Base-by-base conservation (phyloP, 2,113 vertebrate species). In the Nyctereutes procyonoides region DNA sequence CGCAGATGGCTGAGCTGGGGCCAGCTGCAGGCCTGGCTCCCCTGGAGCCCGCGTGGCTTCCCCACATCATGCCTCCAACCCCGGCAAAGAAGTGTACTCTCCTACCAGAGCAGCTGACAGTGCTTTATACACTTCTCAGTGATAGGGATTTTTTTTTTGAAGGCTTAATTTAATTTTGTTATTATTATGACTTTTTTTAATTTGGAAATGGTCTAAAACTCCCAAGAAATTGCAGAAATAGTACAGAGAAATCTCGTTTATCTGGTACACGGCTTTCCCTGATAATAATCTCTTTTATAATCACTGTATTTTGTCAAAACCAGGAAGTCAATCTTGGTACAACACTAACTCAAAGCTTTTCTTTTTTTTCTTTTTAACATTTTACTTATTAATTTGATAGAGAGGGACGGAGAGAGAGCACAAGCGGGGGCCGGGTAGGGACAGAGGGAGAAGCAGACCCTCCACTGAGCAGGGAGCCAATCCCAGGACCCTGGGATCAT, bases 161-260 rank as follows among this genome's bases (percentile, higher is more conserved):
- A 95, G 20, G 6, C 38, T 82, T 58, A 14, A 56, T 51, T 86
- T 65, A 67, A 87, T 51, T 65, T 43, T 71, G 0, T 43, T 85
- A 5, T 56, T 83, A 7, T 65, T 48, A 79, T n/a, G 51, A 51
- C 11, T 71, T 22, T 74, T 82, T 69, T 43, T 7, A 48, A 60
- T 94, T 88, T 82, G 63, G 35, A 74, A 74, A 48, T 60, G 51
- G 13, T 30, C 80, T 92, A 14, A 85, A 65, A 85, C 63, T 84
- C 95, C 89, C 58, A 90, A 55, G 74, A 86, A 77, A 69, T 74
- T 71, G 16, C 56, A 94, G 48, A 73, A 94, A 51, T 22, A 92
- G 71, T 30, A 30, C 2, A 65, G 16, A 86, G 43, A 56, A 51
- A 32, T 76, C n/a, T 24, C 4, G 0, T 2, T 1, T 60, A 26